phyloP scores from a whole-genome alignment of 2,888 invertebrate species.

The Chaetogeoica ovagalla region DNA sequence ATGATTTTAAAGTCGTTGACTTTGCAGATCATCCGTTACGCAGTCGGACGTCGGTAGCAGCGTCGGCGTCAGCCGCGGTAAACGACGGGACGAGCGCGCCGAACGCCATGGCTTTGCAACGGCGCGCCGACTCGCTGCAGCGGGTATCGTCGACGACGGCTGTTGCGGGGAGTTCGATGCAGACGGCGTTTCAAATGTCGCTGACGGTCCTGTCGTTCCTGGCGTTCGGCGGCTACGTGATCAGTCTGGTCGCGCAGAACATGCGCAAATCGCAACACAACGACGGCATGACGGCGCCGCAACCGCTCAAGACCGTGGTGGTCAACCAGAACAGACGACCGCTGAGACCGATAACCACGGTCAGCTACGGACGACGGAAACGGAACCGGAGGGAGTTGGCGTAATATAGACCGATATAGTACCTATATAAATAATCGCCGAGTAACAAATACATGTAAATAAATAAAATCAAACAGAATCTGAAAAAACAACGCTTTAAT shows the following conservation, averaged over 20 bases:
- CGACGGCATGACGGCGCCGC: conserved; percentile 8
- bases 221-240: conserved; percentile 81
- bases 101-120: conserved; percentile 35
- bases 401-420: background rate
- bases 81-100: background rate
- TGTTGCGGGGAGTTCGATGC: conserved; percentile 59
- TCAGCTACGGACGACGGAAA: conserved; percentile 25
- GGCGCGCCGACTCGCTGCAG: background rate
- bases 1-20: background rate
- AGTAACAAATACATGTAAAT: too few relatives aligned
- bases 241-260: conserved; percentile 73
- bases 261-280: conserved; percentile 2
- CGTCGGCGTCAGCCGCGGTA: background rate
- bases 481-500: too few relatives aligned
- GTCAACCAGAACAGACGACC: conserved; percentile 31
- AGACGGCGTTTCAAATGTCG: conserved; percentile 76
- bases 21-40: background rate
- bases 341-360: conserved; percentile 13
- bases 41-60: too few relatives aligned
- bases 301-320: conserved; percentile 24
- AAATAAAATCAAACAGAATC: too few relatives aligned
- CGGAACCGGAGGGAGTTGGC: background rate
- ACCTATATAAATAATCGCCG: too few relatives aligned
- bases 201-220: conserved; percentile 79
- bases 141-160: background rate